Percentiles rank a stretch among this genome's conserved stretches.
These are phyloP conservation scores for Platalea minor DNA, from an alignment of 2,797 vertebrate species.

Conservation along the genomic window DNA sequence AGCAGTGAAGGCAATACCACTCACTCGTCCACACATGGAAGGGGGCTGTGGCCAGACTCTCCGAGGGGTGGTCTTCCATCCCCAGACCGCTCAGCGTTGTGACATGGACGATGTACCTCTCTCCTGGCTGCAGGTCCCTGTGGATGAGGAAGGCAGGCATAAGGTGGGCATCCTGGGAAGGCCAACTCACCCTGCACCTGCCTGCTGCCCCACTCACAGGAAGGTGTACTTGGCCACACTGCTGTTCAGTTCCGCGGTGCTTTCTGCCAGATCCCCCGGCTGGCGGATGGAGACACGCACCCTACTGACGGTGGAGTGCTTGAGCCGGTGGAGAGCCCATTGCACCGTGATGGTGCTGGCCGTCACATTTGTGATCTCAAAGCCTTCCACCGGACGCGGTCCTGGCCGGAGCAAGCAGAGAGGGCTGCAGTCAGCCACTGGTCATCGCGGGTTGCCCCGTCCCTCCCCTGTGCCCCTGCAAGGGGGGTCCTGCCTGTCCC, in stretches of 20 bases:
- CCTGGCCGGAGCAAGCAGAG: slow-evolving; percentile 72
- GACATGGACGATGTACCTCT: slow-evolving; percentile 85
- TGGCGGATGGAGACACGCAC: slow-evolving; percentile 85
- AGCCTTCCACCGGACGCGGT: slow-evolving; percentile 86
- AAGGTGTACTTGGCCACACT: slow-evolving; percentile 84
- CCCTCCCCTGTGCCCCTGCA: rapidly evolving
- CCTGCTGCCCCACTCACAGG: slow-evolving; percentile 75
- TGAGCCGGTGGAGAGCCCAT: slow-evolving; percentile 85
- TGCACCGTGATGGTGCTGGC: slow-evolving; percentile 86
- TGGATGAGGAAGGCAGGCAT: neutral
- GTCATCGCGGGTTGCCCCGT: rapidly evolving
- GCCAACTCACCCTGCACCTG: neutral
- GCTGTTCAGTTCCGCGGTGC: slow-evolving; percentile 81
- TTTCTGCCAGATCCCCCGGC: slow-evolving; percentile 73
- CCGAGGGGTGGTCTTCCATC: slow-evolving; percentile 83
- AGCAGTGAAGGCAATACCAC: slow-evolving; percentile 8
- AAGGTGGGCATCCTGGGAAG: neutral
- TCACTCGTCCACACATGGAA: slow-evolving; percentile 90
- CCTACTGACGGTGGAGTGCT: slow-evolving; percentile 82
- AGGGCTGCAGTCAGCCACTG: neutral
- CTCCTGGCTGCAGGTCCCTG: slow-evolving; percentile 89
- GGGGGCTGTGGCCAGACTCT: slow-evolving; percentile 85
- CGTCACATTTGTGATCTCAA: slow-evolving; percentile 86
- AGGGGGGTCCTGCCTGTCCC: neutral
- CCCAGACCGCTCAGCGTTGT: slow-evolving; percentile 85